Base-by-base conservation (phyloP, 2,888 invertebrate genomes). In the Xestia sexstrigata region DNA sequence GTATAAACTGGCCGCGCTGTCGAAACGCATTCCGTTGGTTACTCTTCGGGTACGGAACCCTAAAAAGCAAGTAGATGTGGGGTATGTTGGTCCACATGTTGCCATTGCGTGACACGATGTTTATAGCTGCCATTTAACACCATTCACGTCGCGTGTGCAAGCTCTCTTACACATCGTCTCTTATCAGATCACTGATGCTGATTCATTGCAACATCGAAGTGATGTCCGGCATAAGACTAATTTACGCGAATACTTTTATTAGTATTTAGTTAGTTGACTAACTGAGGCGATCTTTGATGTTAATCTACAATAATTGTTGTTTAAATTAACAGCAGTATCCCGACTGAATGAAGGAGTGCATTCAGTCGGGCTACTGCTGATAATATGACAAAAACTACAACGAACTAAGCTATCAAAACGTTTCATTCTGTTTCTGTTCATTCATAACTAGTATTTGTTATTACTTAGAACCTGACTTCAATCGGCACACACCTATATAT, bases 171-270 rank as follows among this genome's bases (percentile, higher is more conserved):
- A 62, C 62, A 75, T 75, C 76, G 60, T 20, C 47, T 42, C 62
- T 67, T 83, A 85, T 87, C 83, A 76, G 86, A 87, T 85, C 45
- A 13, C 13, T 74, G 55, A 66, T 60, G 66, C 68, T 69, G 74
- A 76, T 76, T 85, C 63, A 78, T 47, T 35, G 42, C 66, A 69
- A 42, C 55, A 45, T 75, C 49, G 71, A 42, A 74, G 49, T 65
- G 72, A 84, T 67, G 62, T 15, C 11, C 52, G 30, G 23, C 71
- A 26, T 70, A 63, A 78, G 15, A 55, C 47, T 78, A 82, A 84
- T 81, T 78, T 83, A 81, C 67, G 75, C 26, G n/a, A 74, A 70
- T 73, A 66, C n/a, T 66, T 66, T 39, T 47, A 72, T 63, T 74
- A 68, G 65, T 45, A 66, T 62, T 74, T 62, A 77, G 39, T 74